Base-by-base conservation (phyloP, 1,140 invertebrate genomes). In the Tetramorium parvispinum region DNA sequence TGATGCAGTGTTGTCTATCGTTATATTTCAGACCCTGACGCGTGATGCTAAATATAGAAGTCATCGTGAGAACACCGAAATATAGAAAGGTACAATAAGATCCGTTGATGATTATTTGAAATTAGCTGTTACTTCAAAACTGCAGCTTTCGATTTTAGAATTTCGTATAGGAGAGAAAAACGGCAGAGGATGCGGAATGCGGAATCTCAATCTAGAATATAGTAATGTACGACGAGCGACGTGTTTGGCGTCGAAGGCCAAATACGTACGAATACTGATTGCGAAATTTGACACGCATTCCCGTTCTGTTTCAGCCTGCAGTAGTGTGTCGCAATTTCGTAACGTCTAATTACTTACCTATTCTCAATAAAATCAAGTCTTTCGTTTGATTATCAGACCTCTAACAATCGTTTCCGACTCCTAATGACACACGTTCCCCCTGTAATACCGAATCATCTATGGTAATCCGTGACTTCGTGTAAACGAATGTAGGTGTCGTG, bases 181-280 rank as follows among this genome's bases (percentile, higher is more conserved):
- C 18, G 5, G 40, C 11, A 57, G 13, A 24, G 13, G 10, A 37
- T 13, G 7, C 16, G 5, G 6, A 11, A 7, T 1, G 18, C 27
- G 6, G 32, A 32, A 32, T 32, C 32, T 32, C 32, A 6, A 66
- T 66, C 24, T 16, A 21, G 8, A 73, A n/a, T 49, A 21, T 27
- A 6, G 6, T 27, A 13, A 46, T 16, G 27, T 16, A 55, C 18
- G 18, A 13, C 10, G 7, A 40, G 16, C 4, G 16, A 18, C 10
- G 13, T n/a, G 13, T 40, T 10, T 24, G 2, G 18, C 24, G 16
- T 16, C 24, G 24, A 82, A 59, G 51, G 18, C 51, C 40, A 63
- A 76, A 92, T 89, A 88, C 77, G 65, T 51, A 43, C 65, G 78
- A 88, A 71, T 66, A 85, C 61, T 46, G 75, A 89, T 93, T 92